Percentiles rank a stretch among this genome's conserved stretches.
These are phyloP conservation scores for Microctonus aethiopoides DNA, from an alignment of 2,888 invertebrate genomes.

Conservation along the genomic window DNA sequence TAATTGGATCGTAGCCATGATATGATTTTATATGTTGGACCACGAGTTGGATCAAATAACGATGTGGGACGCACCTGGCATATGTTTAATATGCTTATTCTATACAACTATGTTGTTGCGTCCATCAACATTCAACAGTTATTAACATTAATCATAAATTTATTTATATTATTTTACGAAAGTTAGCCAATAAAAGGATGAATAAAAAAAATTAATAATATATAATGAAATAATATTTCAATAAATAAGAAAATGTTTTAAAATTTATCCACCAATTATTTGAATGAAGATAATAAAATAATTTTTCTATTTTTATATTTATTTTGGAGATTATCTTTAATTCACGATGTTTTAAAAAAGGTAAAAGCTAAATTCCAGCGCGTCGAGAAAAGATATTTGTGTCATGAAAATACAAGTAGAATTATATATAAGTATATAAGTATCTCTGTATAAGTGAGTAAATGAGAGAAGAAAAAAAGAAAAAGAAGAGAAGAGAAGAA, in stretches of 20 bases:
- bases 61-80: slow-evolving; percentile 4
- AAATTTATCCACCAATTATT: too few species aligned
- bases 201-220: too few species aligned
- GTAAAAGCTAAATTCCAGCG: slow-evolving; percentile 55
- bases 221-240: not conserved
- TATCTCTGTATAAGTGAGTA: slow-evolving; percentile 27
- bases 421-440: slow-evolving; percentile 19
- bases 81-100: not conserved
- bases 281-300: too few species aligned
- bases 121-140: not conserved
- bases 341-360: slow-evolving; percentile 46
- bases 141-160: not conserved
- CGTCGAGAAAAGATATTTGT: slow-evolving; percentile 58
- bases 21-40: not conserved
- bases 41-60: not conserved
- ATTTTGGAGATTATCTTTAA: not conserved
- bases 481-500: slow-evolving; percentile 45
- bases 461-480: too few species aligned
- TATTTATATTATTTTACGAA: not conserved
- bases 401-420: slow-evolving; percentile 55
- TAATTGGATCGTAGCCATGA: not conserved
- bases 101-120: not conserved
- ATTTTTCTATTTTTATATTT: not conserved
- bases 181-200: not conserved
- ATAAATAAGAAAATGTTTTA: not conserved